Base-by-base conservation (phyloP, 2,797 vertebrate genomes). In the Chaenodraco wilsoni region DNA sequence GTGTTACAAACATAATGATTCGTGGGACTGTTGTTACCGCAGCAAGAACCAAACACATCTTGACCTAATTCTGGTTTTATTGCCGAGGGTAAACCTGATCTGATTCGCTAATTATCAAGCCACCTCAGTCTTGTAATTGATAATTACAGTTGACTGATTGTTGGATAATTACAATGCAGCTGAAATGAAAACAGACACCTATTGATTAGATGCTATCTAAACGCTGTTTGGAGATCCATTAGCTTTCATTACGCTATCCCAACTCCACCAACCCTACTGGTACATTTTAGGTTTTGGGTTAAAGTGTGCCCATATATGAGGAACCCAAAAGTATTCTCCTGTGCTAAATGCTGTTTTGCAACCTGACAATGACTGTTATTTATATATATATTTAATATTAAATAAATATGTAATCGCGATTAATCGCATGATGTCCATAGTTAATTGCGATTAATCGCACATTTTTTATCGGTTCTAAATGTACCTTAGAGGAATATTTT, bases 141-240 rank as follows among this genome's bases (percentile, higher is more conserved):
- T 91, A 83, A 91, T 92, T 86, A 87, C 61, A 76, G 72, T 21
- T 65, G 82, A 87, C 83, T 84, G 86, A 84, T 84, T 81, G 79
- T 85, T 78, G 73, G 84, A 76, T 88, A 87, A 88, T 90, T 87
- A 82, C 80, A 79, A 82, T 84, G 78, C 68, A 70, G 83, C 70
- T 59, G 71, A 62, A 88, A 89, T 84, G 80, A 84, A 88, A 87
- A 91, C 75, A 82, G 84, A 76, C 85, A 84, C 43, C 17, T 87
- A 91, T 90, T 88, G 90, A 90, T 89, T 87, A 85, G 57, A 81
- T 75, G 79, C 46, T 57, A 43, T 74, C 59, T n/a, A 55, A 61
- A 73, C 21, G 16, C 46, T 66, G 50, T 79, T 69, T 78, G 50
- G 46, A 57, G 58, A 61, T 68, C 54, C n/a, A 3, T 72, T 49